Evolutionary conservation across 2,113 vertebrate genomes (phyloP).

Genomic region (Brachionichthys hirsutus): DNA sequence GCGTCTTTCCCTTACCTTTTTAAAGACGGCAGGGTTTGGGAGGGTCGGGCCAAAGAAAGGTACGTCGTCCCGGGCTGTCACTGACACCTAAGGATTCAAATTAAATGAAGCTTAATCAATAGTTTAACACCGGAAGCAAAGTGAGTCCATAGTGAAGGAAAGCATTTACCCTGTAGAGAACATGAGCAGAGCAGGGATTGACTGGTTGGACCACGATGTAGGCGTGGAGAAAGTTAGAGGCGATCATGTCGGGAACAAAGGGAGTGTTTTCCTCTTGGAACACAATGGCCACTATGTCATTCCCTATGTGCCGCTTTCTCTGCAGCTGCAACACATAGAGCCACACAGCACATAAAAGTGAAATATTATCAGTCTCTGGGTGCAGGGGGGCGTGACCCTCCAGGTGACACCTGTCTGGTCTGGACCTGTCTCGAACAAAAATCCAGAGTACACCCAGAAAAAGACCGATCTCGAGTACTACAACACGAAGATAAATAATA

Average conservation of each 20-base stretch:
- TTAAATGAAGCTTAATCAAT: background rate
- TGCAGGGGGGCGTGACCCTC: too few species aligned
- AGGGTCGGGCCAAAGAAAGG: conserved; percentile 93
- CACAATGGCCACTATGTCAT: conserved; percentile 94
- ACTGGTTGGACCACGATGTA: conserved; percentile 94
- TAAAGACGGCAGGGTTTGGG: conserved; percentile 90
- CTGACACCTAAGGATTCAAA: conserved; percentile 82
- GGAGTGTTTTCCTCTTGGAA: conserved; percentile 98
- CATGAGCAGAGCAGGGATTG: conserved; percentile 77
- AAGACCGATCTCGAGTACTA: background rate
- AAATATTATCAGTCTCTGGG: too few species aligned
- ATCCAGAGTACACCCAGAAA: background rate
- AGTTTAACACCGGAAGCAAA: background rate
- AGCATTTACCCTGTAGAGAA: conserved; percentile 87
- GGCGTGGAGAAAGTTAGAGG: conserved; percentile 95
- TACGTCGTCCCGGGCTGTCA: conserved; percentile 91
- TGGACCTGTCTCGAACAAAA: too few species aligned
- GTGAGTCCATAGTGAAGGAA: background rate
- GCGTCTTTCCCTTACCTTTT: conserved; percentile 79
- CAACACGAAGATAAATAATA: too few species aligned
- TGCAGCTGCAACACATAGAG: conserved; percentile 83
- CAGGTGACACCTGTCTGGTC: too few species aligned
- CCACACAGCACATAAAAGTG: background rate
- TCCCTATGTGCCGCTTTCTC: conserved; percentile 96
- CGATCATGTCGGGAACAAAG: conserved; percentile 99